Conservation (phyloP, 2,113 vertebrate genomes). For the Caloenas nicobarica region DNA sequence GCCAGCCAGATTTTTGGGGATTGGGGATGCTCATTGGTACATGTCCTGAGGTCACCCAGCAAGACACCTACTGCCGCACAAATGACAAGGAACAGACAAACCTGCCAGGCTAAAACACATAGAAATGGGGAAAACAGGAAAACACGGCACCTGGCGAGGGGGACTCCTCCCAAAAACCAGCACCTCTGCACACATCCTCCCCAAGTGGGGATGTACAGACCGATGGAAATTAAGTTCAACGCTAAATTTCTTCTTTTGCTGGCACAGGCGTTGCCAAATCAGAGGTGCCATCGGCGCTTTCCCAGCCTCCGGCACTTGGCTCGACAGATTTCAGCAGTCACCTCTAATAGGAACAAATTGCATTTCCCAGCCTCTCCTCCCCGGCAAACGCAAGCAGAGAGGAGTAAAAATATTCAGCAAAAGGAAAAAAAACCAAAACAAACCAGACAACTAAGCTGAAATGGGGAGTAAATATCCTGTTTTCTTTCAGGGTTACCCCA, state of each 20-base stretch:
- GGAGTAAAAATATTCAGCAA: background rate
- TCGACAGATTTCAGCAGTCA: background rate
- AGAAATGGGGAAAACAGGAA: background rate
- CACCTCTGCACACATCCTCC: background rate
- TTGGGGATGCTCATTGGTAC: background rate
- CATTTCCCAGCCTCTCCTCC: background rate
- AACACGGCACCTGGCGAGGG: background rate
- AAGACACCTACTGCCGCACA: background rate
- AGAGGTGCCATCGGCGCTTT: background rate
- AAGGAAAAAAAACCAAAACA: background rate
- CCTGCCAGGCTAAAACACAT: background rate
- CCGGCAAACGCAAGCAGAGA: background rate
- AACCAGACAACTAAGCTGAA: background rate
- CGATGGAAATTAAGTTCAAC: background rate
- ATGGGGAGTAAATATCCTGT: background rate
- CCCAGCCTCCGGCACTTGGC: background rate
- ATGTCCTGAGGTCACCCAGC: background rate
- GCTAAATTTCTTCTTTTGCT: background rate
- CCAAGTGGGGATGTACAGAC: accelerated
- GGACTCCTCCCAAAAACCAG: background rate
- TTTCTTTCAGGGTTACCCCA: background rate
- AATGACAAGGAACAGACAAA: background rate
- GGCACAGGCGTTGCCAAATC: background rate
- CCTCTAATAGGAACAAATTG: background rate
- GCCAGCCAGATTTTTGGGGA: background rate